A percentile compares a stretch with the other conserved stretches of the same genome.
Conservation (phyloP, 2,888 invertebrate genomes). For the Morinoia aosen region DNA sequence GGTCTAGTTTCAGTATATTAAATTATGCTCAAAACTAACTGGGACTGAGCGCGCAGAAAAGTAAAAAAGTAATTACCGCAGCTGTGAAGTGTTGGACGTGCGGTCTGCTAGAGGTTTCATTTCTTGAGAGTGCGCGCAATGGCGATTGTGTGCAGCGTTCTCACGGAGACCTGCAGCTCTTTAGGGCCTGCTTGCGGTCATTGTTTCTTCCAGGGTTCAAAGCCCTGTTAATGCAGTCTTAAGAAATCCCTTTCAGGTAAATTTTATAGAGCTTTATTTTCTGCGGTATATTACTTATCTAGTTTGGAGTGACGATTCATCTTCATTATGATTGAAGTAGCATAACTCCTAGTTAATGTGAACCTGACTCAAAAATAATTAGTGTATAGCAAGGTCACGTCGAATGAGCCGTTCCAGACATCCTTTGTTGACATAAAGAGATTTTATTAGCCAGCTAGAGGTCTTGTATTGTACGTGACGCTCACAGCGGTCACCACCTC, state of each 20-base stretch:
- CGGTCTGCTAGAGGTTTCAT: background rate
- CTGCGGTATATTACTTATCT: background rate
- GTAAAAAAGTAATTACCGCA: background rate
- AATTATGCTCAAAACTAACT: background rate
- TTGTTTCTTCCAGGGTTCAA: background rate
- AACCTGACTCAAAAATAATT: background rate
- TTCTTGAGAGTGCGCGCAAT: background rate
- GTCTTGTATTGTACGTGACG: background rate
- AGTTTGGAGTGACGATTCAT: background rate
- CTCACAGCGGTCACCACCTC: background rate
- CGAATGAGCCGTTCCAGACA: background rate
- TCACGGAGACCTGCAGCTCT: constrained; percentile 14
- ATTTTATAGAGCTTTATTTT: background rate
- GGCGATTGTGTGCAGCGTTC: background rate
- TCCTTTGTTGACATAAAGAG: background rate
- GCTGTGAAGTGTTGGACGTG: background rate
- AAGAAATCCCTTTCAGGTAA: background rate
- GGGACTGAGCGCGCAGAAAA: background rate
- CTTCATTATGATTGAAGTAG: background rate
- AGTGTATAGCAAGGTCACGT: background rate
- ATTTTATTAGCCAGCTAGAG: background rate
- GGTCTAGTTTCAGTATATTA: background rate
- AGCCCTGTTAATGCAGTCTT: background rate
- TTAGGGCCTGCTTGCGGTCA: background rate
- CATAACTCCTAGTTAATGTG: background rate